phyloP scores from a whole-genome alignment of 1,140 invertebrate genomes.

The Leptoteleia sp. region DNA sequence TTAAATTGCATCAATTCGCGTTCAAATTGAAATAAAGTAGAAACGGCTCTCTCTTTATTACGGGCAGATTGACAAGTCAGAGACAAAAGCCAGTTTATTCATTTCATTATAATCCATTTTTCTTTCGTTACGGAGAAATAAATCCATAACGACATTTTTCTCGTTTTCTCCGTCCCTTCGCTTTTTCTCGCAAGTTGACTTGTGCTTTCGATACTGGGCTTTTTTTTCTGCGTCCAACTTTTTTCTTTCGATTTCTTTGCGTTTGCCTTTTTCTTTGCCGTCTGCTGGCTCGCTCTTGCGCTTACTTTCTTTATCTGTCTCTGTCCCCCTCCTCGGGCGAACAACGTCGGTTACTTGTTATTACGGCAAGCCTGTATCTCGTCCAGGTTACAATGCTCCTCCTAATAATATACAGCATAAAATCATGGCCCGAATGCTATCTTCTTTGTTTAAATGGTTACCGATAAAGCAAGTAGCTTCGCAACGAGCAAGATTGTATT shows the following conservation, averaged over 20 bases:
- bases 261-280: slow-evolving; percentile 43
- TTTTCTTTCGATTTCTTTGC: slow-evolving; percentile 40
- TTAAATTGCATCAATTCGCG: slow-evolving; percentile 20
- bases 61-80: slow-evolving; percentile 21
- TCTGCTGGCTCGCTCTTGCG: slow-evolving; percentile 16
- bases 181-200: slow-evolving; percentile 45
- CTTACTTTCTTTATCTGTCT: slow-evolving; percentile 16
- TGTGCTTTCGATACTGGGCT: slow-evolving; percentile 23
- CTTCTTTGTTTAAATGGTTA: slow-evolving; percentile 79
- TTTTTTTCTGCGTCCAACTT: slow-evolving; percentile 17
- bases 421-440: slow-evolving; percentile 78
- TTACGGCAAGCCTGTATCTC: slow-evolving; percentile 70
- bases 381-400: slow-evolving; percentile 49
- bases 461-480: slow-evolving; percentile 77
- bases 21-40: slow-evolving; percentile 1
- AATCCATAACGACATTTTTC: slow-evolving; percentile 65
- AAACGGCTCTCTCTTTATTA: slow-evolving; percentile 29
- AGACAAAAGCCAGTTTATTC: slow-evolving; percentile 63
- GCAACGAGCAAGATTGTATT: slow-evolving; percentile 75
- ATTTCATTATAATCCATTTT: slow-evolving; percentile 68
- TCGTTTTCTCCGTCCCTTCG: slow-evolving; percentile 23
- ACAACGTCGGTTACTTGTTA: slow-evolving; percentile 69
- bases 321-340: slow-evolving; percentile 47
- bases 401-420: slow-evolving; percentile 73
- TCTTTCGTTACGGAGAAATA: slow-evolving; percentile 65